These are phyloP conservation scores for Cantharis flavilabris DNA, from an alignment of 2,888 invertebrate species.

Conservation along the genomic window DNA sequence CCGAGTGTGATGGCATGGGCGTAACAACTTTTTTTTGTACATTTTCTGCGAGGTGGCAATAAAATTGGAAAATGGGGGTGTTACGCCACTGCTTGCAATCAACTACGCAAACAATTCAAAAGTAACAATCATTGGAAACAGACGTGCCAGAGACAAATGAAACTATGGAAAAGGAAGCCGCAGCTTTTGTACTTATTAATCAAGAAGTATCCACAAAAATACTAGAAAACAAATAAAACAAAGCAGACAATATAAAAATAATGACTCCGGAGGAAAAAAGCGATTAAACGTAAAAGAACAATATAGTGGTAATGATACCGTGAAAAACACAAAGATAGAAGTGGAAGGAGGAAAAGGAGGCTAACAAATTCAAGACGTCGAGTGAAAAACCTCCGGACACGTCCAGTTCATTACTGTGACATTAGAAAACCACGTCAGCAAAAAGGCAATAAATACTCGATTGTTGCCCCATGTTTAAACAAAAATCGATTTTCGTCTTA, in stretches of 20 bases:
- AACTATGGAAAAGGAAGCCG: constrained; percentile 23
- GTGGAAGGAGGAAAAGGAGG: constrained; percentile 2
- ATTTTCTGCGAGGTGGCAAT: not conserved
- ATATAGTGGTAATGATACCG: constrained; percentile 22
- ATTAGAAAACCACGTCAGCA: constrained; percentile 17
- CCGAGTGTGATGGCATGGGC: constrained; percentile 11
- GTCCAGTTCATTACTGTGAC: constrained; percentile 28
- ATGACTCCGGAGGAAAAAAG: constrained; percentile 23
- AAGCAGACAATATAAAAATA: constrained; percentile 24
- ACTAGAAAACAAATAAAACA: constrained; percentile 10
- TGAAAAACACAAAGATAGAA: not conserved
- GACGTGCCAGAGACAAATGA: constrained; percentile 32
- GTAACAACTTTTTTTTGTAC: constrained; percentile 4
- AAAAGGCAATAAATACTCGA: constrained; percentile 3
- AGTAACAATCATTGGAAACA: constrained; percentile 26
- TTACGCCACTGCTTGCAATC: constrained; percentile 25
- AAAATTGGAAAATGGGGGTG: not conserved
- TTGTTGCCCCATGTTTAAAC: not conserved
- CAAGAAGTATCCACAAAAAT: constrained; percentile 20
- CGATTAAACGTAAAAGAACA: constrained; percentile 27
- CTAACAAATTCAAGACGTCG: constrained; percentile 9
- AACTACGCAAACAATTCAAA: constrained; percentile 26
- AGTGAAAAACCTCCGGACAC: constrained; percentile 21
- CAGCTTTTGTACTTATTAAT: constrained; percentile 35
- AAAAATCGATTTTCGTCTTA: not conserved